These are phyloP conservation scores for Sisor rabdophorus DNA, from an alignment of 2,113 vertebrate species.

Conservation along the genomic window DNA sequence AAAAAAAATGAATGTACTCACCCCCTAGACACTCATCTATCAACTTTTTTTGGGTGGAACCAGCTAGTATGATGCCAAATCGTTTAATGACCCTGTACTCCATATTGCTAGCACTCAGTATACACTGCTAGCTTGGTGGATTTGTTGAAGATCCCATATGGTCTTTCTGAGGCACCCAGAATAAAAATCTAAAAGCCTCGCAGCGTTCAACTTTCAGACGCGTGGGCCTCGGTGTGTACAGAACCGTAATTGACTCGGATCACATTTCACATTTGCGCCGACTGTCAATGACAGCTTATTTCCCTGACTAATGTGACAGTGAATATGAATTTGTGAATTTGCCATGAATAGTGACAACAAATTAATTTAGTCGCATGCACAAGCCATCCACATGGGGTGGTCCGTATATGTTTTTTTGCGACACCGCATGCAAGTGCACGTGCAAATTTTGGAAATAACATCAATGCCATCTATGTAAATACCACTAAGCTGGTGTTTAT, in stretches of 20 bases:
- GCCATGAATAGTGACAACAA: constrained; percentile 47
- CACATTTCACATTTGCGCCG: constrained; percentile 43
- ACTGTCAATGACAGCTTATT: constrained; percentile 44
- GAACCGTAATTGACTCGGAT: constrained; percentile 35
- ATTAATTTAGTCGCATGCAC: constrained; percentile 38
- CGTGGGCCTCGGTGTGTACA: constrained; percentile 16
- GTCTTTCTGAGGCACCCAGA: background rate
- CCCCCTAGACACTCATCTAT: constrained; percentile 5
- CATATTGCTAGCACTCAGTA: constrained; percentile 3
- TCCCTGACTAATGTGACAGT: constrained; percentile 43
- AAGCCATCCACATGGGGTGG: constrained; percentile 35
- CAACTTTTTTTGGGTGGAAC: constrained; percentile 5
- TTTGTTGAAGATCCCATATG: constrained; percentile 1
- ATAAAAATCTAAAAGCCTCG: background rate
- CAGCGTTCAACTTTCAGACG: background rate
- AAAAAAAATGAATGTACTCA: constrained; percentile 1
- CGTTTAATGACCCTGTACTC: constrained; percentile 1
- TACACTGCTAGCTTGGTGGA: background rate
- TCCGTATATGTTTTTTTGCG: constrained; percentile 1
- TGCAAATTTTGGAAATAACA: background rate
- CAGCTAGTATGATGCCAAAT: background rate
- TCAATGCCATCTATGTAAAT: background rate
- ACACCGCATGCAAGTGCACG: constrained; percentile 16
- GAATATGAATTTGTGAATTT: constrained; percentile 49
- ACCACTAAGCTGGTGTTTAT: background rate